Base-by-base conservation (phyloP, 2,113 vertebrate genomes). In the Thunnus maccoyii region DNA sequence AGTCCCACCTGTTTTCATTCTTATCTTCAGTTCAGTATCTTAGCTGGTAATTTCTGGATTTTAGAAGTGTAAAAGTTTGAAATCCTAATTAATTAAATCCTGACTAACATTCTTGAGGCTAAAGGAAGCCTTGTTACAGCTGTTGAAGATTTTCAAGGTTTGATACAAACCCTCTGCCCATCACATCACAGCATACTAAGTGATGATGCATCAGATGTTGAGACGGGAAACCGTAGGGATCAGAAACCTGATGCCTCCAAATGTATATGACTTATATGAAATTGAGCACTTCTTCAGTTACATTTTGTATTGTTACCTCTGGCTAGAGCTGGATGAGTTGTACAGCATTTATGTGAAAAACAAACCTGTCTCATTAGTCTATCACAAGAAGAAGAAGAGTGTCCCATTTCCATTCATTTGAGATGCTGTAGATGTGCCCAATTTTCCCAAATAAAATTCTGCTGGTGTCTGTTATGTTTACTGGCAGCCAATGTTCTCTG, bases 81-180 rank as follows among this genome's bases (percentile, higher is more conserved):
- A 80, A 78, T 80, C 52, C 30, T 17, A 1, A 8, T 36, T 20
- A 58, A 30, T 63, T 36, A 82, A 82, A 77, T 78, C 67, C 51
- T 61, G 64, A 48, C 60, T 66, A 51, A 78, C 69, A 66, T 9
- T 50, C 17, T 60, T 27, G 41, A n/a, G 22, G 46, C 69, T 51
- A 44, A 64, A 83, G 73, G 44, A 79, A 73, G 62, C 20, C 70
- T 81, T 68, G 71, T 76, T 85, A 80, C 46, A 77, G 56, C 57
- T 81, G 61, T 54, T 60, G 51, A 55, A 75, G 76, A 75, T 76
- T 71, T 86, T 68, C 22, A 66, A 3, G 46, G 73, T 77, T 85
- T 77, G 82, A 69, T 76, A 16, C 60, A 73, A 88, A 50, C 48
- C 46, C 30, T 14, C 50, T 58, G 67, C 15, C 44, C 36, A 12